Conservation (phyloP, 2,797 vertebrate species). For the Malacoraja senta region DNA sequence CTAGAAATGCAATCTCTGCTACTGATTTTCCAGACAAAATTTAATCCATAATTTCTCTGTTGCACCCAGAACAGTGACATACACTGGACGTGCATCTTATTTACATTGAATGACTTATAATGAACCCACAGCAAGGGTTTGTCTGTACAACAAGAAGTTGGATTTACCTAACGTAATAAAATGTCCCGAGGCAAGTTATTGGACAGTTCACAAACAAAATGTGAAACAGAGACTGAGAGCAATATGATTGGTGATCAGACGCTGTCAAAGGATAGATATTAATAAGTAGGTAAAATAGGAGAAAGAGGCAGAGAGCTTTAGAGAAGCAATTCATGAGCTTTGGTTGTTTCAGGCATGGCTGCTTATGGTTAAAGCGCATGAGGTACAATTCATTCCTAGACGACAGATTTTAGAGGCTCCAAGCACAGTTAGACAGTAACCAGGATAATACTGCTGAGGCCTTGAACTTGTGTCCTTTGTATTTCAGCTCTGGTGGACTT, state of each 20-base stretch:
- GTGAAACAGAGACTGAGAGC: background rate
- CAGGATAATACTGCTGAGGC: background rate
- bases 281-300: background rate
- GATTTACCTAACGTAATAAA: background rate
- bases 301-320: background rate
- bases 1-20: background rate
- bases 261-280: background rate
- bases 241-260: background rate
- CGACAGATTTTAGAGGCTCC: background rate
- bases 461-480: too few relatives aligned
- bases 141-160: background rate
- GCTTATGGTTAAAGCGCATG: background rate
- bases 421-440: background rate
- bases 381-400: background rate
- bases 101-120: background rate
- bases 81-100: background rate
- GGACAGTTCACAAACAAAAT: background rate
- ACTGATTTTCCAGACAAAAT: background rate
- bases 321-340: background rate
- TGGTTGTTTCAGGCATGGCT: background rate
- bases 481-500: background rate
- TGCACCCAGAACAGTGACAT: background rate
- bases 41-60: background rate
- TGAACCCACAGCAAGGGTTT: background rate
- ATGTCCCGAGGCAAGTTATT: background rate